Base-by-base conservation (phyloP, 2,888 invertebrate genomes). In the Drosophila yooni region DNA sequence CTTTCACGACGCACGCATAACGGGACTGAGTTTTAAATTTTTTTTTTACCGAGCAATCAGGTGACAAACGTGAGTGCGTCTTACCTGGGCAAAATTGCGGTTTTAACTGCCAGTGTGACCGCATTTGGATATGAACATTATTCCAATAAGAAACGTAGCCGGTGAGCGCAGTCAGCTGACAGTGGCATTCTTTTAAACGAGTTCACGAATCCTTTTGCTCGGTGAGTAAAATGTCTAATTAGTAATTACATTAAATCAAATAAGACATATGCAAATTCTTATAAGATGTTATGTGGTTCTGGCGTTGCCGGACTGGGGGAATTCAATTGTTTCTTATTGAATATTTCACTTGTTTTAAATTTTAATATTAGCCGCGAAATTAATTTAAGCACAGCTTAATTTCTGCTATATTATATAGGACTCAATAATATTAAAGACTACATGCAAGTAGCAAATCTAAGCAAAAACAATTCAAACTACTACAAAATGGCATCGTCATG, bases 1-100 rank as follows among this genome's bases (percentile, higher is more conserved):
- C 83, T 86, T 90, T 88, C 76, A 83, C 83, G 71, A 64, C 67
- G 62, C 50, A 57, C 64, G 38, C 77, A 79, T 82, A 79, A 71
- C 81, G 71, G 46, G 25, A 21, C 56, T 56, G 11, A 66, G 43
- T 57, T 64, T 75, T 67, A 1, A 63, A 64, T 31, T 38, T n/a
- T 59, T 46, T 52, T 34, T 21, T 25, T 31, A n/a, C 51, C 73
- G 62, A 56, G 52, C 68, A 75, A 76, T 79, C 80, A 82, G 86
- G 79, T 86, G 78, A 85, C 68, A 71, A 8, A 61, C 67, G 48
- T 64, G 50, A 61, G 29, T 50, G 70, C 68, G 83, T 82, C 83
- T 82, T 71, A 81, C 87, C 83, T 85, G 83, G 64, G 63, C 67
- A 56, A 65, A 74, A 56, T 70, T 77, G 68, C 78, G 79, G 59